Conservation (phyloP, 2,888 invertebrate species). For the Bimastos eiseni region DNA sequence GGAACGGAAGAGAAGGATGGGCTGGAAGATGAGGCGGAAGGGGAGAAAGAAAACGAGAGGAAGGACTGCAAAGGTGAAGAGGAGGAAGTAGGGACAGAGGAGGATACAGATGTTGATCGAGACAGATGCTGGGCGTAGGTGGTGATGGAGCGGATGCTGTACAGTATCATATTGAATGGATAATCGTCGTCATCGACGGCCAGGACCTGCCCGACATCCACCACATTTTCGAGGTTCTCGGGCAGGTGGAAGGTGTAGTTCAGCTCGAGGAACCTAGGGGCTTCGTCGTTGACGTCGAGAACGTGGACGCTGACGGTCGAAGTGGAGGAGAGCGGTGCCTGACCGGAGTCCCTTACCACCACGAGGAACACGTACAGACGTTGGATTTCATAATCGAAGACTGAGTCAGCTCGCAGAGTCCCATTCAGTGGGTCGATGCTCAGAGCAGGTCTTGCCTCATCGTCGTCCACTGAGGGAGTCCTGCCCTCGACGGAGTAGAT, state of each 20-base stretch:
- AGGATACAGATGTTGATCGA: neutral
- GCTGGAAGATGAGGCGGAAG: neutral
- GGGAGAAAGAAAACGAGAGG: neutral
- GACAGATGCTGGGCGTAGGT: neutral
- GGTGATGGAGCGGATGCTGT: slow-evolving; percentile 14
- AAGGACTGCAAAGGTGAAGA: neutral
- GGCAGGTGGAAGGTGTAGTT: slow-evolving; percentile 35
- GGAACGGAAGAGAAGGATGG: neutral
- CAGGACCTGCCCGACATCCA: slow-evolving; percentile 37
- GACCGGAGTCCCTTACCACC: slow-evolving; percentile 51
- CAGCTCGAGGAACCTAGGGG: slow-evolving; percentile 37
- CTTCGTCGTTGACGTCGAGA: slow-evolving; percentile 48
- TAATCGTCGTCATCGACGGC: slow-evolving; percentile 40
- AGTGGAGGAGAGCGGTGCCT: slow-evolving; percentile 47
- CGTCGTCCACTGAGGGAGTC: neutral
- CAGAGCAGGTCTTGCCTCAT: neutral
- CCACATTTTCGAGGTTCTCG: slow-evolving; percentile 38
- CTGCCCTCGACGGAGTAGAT: slow-evolving; percentile 45
- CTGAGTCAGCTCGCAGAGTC: slow-evolving; percentile 30
- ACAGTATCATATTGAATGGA: slow-evolving; percentile 38
- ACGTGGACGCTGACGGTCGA: slow-evolving; percentile 49
- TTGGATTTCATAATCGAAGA: slow-evolving; percentile 40
- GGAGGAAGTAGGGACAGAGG: neutral
- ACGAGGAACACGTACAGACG: slow-evolving; percentile 47
- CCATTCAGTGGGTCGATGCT: slow-evolving; percentile 35